Evolutionary conservation across 1,140 invertebrate species (phyloP).

Genomic region (Microvelia longipes): DNA sequence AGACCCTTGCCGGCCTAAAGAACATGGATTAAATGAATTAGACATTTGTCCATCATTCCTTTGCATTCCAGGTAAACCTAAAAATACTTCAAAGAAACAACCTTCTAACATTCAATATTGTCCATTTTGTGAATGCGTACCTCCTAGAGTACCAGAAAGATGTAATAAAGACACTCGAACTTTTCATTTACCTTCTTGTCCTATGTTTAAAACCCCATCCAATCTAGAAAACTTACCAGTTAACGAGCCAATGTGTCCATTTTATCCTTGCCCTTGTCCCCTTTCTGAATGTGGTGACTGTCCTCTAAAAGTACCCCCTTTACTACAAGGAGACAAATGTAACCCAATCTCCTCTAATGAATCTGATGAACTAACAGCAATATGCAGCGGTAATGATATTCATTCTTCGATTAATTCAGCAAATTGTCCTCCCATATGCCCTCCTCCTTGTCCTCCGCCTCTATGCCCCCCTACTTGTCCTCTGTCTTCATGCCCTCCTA

Average conservation of each 20-base stretch:
- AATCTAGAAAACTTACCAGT: not conserved
- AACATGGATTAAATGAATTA: not conserved
- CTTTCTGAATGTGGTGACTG: not conserved
- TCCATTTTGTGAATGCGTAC: not conserved
- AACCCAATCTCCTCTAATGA: not conserved
- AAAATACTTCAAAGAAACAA: not conserved
- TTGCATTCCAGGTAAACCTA: not conserved
- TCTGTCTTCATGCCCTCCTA: not conserved
- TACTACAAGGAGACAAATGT: not conserved
- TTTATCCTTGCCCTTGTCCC: slow-evolving; percentile 1
- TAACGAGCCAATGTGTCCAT: not conserved
- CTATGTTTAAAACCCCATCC: not conserved
- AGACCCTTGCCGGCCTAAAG: not conserved
- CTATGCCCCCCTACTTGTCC: not conserved
- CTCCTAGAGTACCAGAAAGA: not conserved
- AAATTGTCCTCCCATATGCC: not conserved
- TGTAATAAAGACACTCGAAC: not conserved
- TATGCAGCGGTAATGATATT: not conserved
- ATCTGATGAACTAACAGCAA: not conserved
- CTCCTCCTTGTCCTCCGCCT: not conserved
- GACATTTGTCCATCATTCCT: slow-evolving; percentile 1
- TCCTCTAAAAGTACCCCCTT: not conserved
- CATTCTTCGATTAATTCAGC: not conserved
- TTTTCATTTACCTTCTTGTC: slow-evolving; percentile 1
- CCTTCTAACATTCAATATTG: not conserved